These are phyloP conservation scores for Brachypodius melanocephalos DNA, from an alignment of 2,113 vertebrate species.

Conservation along the genomic window DNA sequence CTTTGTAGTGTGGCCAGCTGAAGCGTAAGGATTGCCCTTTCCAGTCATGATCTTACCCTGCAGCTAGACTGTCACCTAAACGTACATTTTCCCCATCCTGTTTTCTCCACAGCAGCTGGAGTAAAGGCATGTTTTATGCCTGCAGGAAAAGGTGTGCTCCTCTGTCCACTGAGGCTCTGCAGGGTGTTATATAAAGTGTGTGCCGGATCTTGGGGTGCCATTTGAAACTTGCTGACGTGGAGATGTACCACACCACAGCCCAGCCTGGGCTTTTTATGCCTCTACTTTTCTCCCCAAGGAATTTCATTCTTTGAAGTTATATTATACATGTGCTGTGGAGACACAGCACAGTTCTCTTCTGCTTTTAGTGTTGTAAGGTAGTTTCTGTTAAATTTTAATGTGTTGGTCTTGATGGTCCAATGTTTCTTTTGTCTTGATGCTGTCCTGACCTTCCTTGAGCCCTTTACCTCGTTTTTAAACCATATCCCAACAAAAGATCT, in stretches of 20 bases:
- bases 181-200: neutral
- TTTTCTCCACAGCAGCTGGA: neutral
- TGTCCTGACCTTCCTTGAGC: neutral
- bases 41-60: neutral
- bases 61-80: neutral
- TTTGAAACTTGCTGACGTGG: neutral
- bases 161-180: fast-evolving
- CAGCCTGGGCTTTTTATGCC: neutral
- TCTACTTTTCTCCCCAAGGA: neutral
- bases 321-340: neutral
- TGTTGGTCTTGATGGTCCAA: neutral
- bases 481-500: neutral
- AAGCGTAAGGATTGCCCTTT: neutral
- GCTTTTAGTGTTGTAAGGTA: neutral
- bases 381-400: neutral
- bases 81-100: neutral
- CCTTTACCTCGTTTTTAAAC: neutral
- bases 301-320: neutral
- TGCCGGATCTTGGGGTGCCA: neutral
- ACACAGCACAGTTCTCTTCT: fast-evolving
- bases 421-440: neutral
- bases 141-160: neutral
- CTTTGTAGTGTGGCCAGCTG: neutral
- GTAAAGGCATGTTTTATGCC: neutral
- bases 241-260: neutral